Percentiles rank a stretch among this genome's conserved stretches.
These are phyloP conservation scores for Paramormyrops kingsleyae DNA, from an alignment of 2,113 vertebrate genomes.

Conservation along the genomic window DNA sequence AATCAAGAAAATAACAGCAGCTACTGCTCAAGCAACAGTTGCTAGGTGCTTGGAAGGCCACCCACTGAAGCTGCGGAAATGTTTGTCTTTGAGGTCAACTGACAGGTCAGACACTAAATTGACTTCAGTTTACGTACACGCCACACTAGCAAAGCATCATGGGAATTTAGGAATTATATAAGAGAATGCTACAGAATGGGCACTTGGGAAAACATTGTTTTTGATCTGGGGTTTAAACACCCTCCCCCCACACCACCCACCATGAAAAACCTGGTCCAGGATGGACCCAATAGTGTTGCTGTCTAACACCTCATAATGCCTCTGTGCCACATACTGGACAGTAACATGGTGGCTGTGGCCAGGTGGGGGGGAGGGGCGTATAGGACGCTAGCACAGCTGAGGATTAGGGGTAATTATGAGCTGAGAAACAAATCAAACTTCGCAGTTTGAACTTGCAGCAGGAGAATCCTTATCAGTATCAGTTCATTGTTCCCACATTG, in stretches of 20 bases:
- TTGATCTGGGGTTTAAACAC: background rate
- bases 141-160: background rate
- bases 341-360: background rate
- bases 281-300: background rate
- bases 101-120: background rate
- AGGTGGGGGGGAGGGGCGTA: background rate
- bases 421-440: background rate
- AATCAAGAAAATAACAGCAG: background rate
- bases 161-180: background rate
- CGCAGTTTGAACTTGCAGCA: background rate
- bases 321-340: background rate
- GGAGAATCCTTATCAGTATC: background rate
- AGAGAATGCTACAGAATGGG: background rate
- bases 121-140: background rate
- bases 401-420: background rate
- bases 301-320: background rate
- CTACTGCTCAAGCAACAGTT: background rate
- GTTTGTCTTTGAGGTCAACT: background rate
- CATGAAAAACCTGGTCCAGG: background rate
- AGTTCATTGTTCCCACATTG: background rate
- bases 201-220: background rate
- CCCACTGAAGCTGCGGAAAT: background rate
- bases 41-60: background rate
- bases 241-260: background rate
- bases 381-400: background rate